These are phyloP conservation scores for Aleiodes alternator DNA, from an alignment of 2,888 invertebrate genomes.

Conservation along the genomic window DNA sequence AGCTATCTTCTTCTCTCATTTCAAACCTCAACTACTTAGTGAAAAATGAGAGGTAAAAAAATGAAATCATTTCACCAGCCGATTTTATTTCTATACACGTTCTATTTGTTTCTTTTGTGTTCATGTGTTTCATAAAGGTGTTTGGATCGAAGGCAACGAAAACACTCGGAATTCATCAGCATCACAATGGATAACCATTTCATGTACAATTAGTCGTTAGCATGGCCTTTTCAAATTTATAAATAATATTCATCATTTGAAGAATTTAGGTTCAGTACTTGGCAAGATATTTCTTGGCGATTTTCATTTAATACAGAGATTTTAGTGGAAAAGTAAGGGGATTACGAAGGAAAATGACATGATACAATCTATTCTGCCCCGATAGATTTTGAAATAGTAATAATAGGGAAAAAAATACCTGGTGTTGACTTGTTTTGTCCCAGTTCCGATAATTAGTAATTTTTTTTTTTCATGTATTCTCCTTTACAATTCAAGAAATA, in stretches of 20 bases:
- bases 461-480: no score
- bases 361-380: no score
- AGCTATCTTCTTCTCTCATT: slow-evolving; percentile 25
- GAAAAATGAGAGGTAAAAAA: slow-evolving; percentile 1
- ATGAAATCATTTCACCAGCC: slow-evolving; percentile 28
- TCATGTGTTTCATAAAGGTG: neutral
- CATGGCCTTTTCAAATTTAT: slow-evolving; percentile 18
- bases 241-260: slow-evolving; percentile 16
- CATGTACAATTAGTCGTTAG: slow-evolving; percentile 5
- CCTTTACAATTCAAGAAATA: no score
- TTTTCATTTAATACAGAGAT: no score
- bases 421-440: no score
- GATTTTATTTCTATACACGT: slow-evolving; percentile 19
- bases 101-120: neutral
- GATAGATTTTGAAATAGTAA: no score
- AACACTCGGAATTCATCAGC: slow-evolving; percentile 28
- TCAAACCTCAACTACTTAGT: slow-evolving; percentile 18
- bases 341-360: no score
- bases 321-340: no score
- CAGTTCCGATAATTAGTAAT: no score
- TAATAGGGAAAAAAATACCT: no score
- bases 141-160: neutral
- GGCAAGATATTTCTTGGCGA: neutral
- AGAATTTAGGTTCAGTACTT: no score
- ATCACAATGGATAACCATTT: slow-evolving; percentile 27